phyloP scores from a whole-genome alignment of 2,113 vertebrate species.

The Tiliqua scincoides region DNA sequence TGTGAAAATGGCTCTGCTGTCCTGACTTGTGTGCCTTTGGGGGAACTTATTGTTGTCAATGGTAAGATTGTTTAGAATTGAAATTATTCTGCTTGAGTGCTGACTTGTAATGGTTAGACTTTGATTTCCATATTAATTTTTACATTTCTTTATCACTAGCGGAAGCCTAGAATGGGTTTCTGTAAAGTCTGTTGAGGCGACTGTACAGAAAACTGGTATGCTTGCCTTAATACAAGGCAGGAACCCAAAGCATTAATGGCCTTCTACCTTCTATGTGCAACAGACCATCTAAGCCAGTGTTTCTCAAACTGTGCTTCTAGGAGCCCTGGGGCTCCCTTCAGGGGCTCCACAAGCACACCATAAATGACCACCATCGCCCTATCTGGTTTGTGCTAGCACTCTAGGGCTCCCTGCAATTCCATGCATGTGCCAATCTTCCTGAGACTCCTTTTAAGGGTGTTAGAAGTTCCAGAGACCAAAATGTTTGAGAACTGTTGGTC shows the following conservation, averaged over 20 bases:
- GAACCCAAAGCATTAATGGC: neutral
- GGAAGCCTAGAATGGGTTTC: neutral
- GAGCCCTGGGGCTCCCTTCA: too few species aligned
- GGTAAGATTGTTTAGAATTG: conserved; percentile 69
- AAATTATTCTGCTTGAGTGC: neutral
- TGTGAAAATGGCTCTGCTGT: conserved; percentile 80
- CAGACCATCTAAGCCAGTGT: neutral
- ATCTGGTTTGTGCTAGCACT: too few species aligned
- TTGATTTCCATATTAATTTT: neutral
- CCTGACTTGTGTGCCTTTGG: conserved; percentile 88
- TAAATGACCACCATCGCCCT: too few species aligned
- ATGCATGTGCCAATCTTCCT: too few species aligned
- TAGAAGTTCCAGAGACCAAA: too few species aligned
- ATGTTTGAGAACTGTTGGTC: too few species aligned
- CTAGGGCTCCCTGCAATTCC: too few species aligned
- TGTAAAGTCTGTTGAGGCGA: neutral
- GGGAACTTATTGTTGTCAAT: conserved; percentile 83
- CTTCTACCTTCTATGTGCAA: neutral
- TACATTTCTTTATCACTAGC: neutral
- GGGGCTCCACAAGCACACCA: too few species aligned
- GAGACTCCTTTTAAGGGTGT: too few species aligned
- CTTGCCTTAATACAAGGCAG: neutral
- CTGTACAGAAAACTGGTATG: neutral
- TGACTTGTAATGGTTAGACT: neutral
- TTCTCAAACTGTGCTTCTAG: too few species aligned